Evolutionary conservation across 2,888 invertebrate genomes (phyloP), one percentile per base, ranked within the genome.

Genomic region (Scaptomyza polygonia): DNA sequence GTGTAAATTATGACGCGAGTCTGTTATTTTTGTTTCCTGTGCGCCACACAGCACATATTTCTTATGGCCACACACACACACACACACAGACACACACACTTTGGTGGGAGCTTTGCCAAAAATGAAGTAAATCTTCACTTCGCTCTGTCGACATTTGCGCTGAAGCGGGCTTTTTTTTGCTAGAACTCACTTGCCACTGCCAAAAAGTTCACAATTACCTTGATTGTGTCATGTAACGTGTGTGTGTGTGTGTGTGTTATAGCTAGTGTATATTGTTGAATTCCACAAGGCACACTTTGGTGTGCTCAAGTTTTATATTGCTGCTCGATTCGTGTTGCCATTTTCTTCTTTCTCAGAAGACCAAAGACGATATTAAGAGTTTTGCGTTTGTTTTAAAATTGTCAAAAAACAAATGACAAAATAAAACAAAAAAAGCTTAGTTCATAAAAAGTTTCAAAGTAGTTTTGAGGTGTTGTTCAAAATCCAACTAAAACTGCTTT

Each of bases 1-100:
- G 78, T 76, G 78, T 78, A 78, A 78, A 78, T 78, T 78, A 78
- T 78, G 78, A 76, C 59, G 66, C 70, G 76, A 78, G 78, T 78
- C 76, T 73, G 64, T 78, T 78, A 73, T 76, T 78, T 70, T 68
- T 54, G 58, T 72, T 75, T 69, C 72, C 72, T 70, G 69, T 75
- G 64, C 34, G 63, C 69, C 78, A 67, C 78, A 67, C 57, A 72
- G 75, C 70, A 76, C 67, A 77, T 76, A 73, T 72, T 57, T 76
- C 73, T 68, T 54, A 47, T 14, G 27, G 29, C 56, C 68, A 58
- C 64, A 56, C 30, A 58, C 47, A 21, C 48, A 48, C 44, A 21
- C 21, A 43, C 40, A 5, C 42, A 47, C 39, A 25, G 5, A 5
- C 25, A 25, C 5, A 4, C 25, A 25, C 25, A 25, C 25, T 61